Evolutionary conservation across 2,797 vertebrate species (phyloP).

Genomic region (Hybognathus amarus): DNA sequence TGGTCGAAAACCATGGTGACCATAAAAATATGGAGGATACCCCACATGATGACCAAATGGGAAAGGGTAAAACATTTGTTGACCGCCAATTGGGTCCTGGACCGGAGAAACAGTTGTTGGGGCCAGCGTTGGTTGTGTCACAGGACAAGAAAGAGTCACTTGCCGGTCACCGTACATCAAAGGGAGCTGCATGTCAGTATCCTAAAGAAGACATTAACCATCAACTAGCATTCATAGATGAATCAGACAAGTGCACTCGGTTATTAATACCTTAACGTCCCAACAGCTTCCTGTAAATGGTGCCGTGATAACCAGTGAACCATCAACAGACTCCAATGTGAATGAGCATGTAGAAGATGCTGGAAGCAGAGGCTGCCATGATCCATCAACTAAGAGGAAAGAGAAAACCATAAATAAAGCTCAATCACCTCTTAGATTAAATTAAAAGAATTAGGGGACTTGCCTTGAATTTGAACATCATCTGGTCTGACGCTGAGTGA

Average conservation of each 20-base stretch:
- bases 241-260: too few species aligned
- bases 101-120: not conserved
- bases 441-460: not conserved
- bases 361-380: slow-evolving; percentile 47
- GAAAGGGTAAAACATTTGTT: not conserved
- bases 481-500: slow-evolving; percentile 45
- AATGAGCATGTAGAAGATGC: slow-evolving; percentile 48
- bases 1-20: not conserved
- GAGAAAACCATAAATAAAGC: not conserved
- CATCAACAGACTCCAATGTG: slow-evolving; percentile 36
- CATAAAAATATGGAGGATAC: not conserved
- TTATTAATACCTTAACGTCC: slow-evolving; percentile 38
- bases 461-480: slow-evolving; percentile 56
- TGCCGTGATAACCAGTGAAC: slow-evolving; percentile 51
- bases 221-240: not conserved
- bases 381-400: slow-evolving; percentile 52
- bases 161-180: slow-evolving; percentile 56
- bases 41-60: not conserved
- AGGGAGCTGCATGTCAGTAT: slow-evolving; percentile 52
- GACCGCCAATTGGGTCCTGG: not conserved
- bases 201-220: slow-evolving; percentile 54
- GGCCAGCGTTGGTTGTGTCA: not conserved
- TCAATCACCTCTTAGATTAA: not conserved
- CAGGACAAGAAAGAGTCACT: slow-evolving; percentile 56
- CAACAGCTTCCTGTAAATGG: slow-evolving; percentile 43